Conservation (phyloP, 2,888 invertebrate genomes). For the Zeuzera pyrina region DNA sequence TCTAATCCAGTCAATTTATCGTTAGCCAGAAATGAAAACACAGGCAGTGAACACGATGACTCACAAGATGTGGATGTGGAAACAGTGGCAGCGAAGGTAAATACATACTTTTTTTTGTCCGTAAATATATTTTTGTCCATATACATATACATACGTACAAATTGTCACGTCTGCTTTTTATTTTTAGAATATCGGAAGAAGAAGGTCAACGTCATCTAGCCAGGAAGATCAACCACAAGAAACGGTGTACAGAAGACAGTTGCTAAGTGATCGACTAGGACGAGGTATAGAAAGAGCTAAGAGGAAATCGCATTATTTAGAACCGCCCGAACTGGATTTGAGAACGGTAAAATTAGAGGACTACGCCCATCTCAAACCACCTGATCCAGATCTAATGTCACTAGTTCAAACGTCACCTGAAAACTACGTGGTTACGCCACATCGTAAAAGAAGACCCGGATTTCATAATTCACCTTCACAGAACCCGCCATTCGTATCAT, state of each 20-base stretch:
- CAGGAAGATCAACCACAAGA: constrained; percentile 68
- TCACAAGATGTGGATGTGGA: constrained; percentile 70
- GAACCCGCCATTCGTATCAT: constrained; percentile 89
- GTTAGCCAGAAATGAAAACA: constrained; percentile 70
- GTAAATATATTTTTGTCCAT: no score
- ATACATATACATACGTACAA: no score
- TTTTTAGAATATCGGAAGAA: constrained; percentile 55
- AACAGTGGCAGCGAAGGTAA: constrained; percentile 67
- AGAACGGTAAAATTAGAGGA: constrained; percentile 78
- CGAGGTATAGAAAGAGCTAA: constrained; percentile 75
- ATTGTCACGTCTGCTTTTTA: constrained; percentile 5
- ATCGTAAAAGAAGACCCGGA: constrained; percentile 88
- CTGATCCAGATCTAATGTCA: constrained; percentile 79
- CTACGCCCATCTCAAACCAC: constrained; percentile 76
- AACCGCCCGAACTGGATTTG: constrained; percentile 80
- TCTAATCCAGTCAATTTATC: constrained; percentile 89
- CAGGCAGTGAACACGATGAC: constrained; percentile 72
- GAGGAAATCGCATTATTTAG: constrained; percentile 76
- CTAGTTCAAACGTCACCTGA: constrained; percentile 82
- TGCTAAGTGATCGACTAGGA: constrained; percentile 74
- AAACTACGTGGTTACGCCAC: constrained; percentile 90
- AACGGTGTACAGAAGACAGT: constrained; percentile 73
- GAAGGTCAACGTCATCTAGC: constrained; percentile 66
- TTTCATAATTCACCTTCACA: constrained; percentile 91
- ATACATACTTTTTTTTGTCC: no score